Base-by-base conservation (phyloP, 2,113 vertebrate genomes). In the Scytalopus superciliaris region DNA sequence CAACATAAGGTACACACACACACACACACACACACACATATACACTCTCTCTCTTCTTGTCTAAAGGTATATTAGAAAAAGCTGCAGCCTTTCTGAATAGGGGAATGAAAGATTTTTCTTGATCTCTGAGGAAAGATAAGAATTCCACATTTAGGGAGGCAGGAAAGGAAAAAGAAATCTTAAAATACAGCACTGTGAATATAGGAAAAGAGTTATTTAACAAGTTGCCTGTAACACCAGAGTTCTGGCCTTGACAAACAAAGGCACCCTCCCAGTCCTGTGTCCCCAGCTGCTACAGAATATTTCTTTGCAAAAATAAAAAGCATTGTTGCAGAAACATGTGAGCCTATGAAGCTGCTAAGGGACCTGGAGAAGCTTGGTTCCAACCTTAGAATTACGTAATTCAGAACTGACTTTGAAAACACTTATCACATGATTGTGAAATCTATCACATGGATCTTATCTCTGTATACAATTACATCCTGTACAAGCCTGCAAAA, bases 381-480 rank as follows among this genome's bases (percentile, higher is more conserved):
- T 84, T 83, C 55, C 55, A 88, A 7, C 6, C 8, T 64, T 49
- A 73, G 37, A 66, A 92, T 96, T 79, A 64, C 1, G 2, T 67
- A 82, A 87, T 63, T 19, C 35, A 80, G 35, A 92, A 72, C 23
- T 84, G 59, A 83, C 31, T 95, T 88, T 77, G 35, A 82, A 95
- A 94, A 87, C 24, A 79, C 76, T 86, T 74, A 44, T 87, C 78
- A 89, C 14, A 70, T 35, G 69, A 76, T 57, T 93, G 35, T 86
- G 89, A 87, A 89, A 92, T 69, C 67, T 55, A 53, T 66, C 89
- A 83, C 45, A 19, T 50, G n/a, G 37, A 33, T 84, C 40, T 84
- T 70, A 90, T 37, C 59, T 91, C 81, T 82, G 67, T 33, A 50
- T 91, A 83, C 7, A 89, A 83, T 72, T 86, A 88, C 14, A 56